These are phyloP conservation scores for Antedon mediterranea DNA, from an alignment of 53 echinoderm and acorn worm genomes.

Conservation along the genomic window DNA sequence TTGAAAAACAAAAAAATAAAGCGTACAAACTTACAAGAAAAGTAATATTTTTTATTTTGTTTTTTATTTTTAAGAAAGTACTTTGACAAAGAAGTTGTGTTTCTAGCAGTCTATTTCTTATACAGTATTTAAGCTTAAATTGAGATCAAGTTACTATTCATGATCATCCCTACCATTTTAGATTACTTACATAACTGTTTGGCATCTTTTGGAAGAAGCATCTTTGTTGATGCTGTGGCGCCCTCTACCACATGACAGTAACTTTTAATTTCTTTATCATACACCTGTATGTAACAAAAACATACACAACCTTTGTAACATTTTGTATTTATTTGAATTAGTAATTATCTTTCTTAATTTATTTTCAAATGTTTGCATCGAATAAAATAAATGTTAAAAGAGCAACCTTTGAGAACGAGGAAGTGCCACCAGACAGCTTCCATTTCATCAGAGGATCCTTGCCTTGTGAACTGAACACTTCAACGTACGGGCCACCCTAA, in stretches of 20 bases:
- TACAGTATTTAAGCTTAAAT: too few species aligned
- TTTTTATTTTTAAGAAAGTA: too few species aligned
- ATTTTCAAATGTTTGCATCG: background rate
- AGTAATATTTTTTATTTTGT: too few species aligned
- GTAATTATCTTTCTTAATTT: too few species aligned
- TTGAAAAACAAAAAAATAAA: too few species aligned
- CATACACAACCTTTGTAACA: too few species aligned
- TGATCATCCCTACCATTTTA: too few species aligned
- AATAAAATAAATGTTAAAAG: background rate
- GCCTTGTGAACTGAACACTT: slow-evolving; percentile 87
- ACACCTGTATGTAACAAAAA: slow-evolving; percentile 35
- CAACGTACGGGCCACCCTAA: slow-evolving; percentile 83
- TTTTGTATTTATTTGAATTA: too few species aligned
- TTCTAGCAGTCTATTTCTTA: too few species aligned
- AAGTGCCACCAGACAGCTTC: slow-evolving; percentile 60
- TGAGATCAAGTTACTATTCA: too few species aligned
- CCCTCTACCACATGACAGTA: slow-evolving; percentile 74
- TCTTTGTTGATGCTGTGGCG: slow-evolving; percentile 73
- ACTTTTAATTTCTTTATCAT: slow-evolving; percentile 89
- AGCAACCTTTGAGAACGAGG: slow-evolving; percentile 12
- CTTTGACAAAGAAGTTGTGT: too few species aligned
- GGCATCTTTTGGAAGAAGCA: slow-evolving; percentile 81
- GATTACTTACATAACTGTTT: slow-evolving; percentile 68
- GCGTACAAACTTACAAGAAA: too few species aligned
- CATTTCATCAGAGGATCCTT: slow-evolving; percentile 90